Percentiles rank a stretch among this genome's conserved stretches.
Conservation (phyloP, 2,888 invertebrate species). For the Pristionchus exspectatus region DNA sequence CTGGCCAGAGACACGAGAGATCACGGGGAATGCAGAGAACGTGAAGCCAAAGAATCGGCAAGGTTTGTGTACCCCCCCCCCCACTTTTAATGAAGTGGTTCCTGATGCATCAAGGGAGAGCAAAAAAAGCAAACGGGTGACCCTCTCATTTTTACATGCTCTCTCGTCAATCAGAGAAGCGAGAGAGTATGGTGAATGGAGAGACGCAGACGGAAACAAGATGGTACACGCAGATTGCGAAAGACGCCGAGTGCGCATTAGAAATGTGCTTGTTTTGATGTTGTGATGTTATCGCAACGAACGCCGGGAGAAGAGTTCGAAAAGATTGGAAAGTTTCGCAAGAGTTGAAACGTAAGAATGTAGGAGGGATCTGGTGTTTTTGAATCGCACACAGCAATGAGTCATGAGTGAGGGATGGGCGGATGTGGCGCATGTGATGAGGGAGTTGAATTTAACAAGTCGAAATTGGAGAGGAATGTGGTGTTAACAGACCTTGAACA, state of each 20-base stretch:
- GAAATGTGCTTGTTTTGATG: background rate
- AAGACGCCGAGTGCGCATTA: background rate
- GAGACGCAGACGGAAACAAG: background rate
- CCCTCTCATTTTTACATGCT: too few relatives aligned
- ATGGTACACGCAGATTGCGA: background rate
- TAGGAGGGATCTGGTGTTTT: background rate
- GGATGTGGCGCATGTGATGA: background rate
- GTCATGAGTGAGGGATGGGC: background rate
- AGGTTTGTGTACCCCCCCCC: background rate
- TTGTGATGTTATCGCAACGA: slow-evolving; percentile 13
- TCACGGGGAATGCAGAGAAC: background rate
- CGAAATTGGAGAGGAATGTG: background rate
- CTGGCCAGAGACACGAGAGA: background rate
- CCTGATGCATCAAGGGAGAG: background rate
- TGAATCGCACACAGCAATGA: background rate
- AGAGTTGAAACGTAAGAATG: background rate
- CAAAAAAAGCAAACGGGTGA: background rate
- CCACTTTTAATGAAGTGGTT: background rate
- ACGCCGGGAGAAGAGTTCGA: background rate
- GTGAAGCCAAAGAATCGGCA: background rate
- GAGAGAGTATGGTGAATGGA: background rate
- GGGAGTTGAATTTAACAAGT: background rate
- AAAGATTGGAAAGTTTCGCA: slow-evolving; percentile 13
- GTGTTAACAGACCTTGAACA: too few relatives aligned
- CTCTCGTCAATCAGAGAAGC: too few relatives aligned